A percentile compares a stretch with the other conserved stretches of the same genome.
phyloP scores from a whole-genome alignment of 1,140 invertebrate species.

The Dendroctonus valens region DNA sequence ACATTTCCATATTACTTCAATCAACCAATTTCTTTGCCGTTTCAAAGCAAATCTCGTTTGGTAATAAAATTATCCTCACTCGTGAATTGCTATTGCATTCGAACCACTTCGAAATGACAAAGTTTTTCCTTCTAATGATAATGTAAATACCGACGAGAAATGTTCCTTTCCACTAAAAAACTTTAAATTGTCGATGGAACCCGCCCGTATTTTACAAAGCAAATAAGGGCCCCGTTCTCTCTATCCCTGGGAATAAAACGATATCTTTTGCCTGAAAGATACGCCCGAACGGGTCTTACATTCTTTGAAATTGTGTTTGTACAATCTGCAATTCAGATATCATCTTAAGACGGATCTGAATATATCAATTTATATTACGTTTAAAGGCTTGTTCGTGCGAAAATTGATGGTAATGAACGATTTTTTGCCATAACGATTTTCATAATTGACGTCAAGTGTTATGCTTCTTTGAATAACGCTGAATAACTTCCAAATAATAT shows the following conservation, averaged over 20 bases:
- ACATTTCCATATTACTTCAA: too few relatives aligned
- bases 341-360: slow-evolving; percentile 26
- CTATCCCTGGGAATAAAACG: slow-evolving; percentile 25
- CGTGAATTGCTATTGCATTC: too few relatives aligned
- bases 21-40: too few relatives aligned
- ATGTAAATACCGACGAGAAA: background rate
- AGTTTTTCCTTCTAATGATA: too few relatives aligned
- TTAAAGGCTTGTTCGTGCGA: slow-evolving; percentile 4
- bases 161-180: slow-evolving; percentile 18
- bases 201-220: slow-evolving; percentile 22
- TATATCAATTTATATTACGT: slow-evolving; percentile 25
- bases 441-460: too few relatives aligned
- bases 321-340: slow-evolving; percentile 34
- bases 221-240: slow-evolving; percentile 25
- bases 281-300: slow-evolving; percentile 30
- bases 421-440: background rate
- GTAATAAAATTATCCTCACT: too few relatives aligned
- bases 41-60: too few relatives aligned
- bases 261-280: slow-evolving; percentile 26
- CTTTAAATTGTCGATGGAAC: slow-evolving; percentile 12
- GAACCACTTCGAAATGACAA: too few relatives aligned
- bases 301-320: slow-evolving; percentile 35
- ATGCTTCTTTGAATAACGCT: too few relatives aligned
- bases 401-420: slow-evolving; percentile 11
- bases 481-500: too few relatives aligned